phyloP scores from a whole-genome alignment of 1,140 invertebrate genomes.

The Nomia melanderi region DNA sequence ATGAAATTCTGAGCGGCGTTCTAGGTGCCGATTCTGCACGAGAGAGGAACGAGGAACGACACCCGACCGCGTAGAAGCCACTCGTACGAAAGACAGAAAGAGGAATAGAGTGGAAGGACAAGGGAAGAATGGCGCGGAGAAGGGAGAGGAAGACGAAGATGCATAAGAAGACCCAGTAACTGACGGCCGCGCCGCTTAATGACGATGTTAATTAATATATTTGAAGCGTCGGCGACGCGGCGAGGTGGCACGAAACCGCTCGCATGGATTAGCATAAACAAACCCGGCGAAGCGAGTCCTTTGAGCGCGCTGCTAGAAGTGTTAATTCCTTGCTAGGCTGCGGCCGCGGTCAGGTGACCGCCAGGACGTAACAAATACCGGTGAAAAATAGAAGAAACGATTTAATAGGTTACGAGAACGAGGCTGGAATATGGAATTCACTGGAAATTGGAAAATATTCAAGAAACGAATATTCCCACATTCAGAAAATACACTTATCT shows the following conservation, averaged over 20 bases:
- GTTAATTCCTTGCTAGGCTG: constrained; percentile 71
- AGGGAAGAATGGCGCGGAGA: neutral
- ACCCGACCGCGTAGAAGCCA: neutral
- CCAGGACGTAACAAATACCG: neutral
- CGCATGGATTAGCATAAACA: constrained; percentile 72
- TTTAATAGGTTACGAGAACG: neutral
- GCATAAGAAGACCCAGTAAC: constrained; percentile 51
- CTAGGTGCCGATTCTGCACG: constrained; percentile 21
- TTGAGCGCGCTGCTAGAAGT: constrained; percentile 63
- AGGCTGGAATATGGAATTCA: no score
- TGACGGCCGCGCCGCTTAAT: constrained; percentile 63
- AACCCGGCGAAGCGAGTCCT: constrained; percentile 62
- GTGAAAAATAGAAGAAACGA: neutral
- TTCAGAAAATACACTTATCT: no score
- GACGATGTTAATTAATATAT: constrained; percentile 77
- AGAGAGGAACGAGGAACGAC: neutral
- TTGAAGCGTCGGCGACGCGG: constrained; percentile 68
- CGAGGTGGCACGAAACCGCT: constrained; percentile 53
- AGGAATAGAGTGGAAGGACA: neutral
- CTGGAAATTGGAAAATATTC: no score
- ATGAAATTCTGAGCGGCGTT: constrained; percentile 11
- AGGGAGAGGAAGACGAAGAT: neutral
- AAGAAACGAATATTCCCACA: no score
- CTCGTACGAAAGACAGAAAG: neutral
- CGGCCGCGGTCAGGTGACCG: constrained; percentile 13